These are phyloP conservation scores for Phainopepla nitens DNA, from an alignment of 2,113 vertebrate species.

Conservation along the genomic window DNA sequence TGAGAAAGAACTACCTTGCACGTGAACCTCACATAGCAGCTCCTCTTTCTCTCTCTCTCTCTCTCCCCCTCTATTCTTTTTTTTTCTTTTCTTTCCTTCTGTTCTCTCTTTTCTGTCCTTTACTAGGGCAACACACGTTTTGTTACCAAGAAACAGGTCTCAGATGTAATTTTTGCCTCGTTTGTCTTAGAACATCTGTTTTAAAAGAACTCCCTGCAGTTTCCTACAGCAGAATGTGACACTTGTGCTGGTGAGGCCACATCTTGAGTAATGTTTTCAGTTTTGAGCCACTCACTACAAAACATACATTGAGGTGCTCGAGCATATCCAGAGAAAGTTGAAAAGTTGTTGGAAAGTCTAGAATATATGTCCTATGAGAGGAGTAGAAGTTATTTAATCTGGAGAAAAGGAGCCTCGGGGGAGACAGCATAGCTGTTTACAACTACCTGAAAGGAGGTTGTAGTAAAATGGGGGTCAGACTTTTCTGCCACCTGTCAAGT, in stretches of 20 bases:
- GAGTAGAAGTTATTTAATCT: not conserved
- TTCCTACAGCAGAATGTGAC: rapidly evolving
- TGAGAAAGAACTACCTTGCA: not conserved
- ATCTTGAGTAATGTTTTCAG: not conserved
- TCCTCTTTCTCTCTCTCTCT: not conserved
- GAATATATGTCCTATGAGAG: not conserved
- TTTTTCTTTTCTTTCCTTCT: not conserved
- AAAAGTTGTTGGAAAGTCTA: not conserved
- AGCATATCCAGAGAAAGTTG: not conserved
- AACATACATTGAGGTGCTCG: not conserved
- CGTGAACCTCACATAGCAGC: not conserved
- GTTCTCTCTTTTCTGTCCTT: not conserved
- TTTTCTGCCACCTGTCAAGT: not conserved
- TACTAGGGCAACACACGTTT: rapidly evolving
- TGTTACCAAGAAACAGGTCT: not conserved
- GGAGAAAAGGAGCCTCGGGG: not conserved
- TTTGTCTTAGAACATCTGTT: not conserved
- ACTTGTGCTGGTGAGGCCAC: not conserved
- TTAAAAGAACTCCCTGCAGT: not conserved
- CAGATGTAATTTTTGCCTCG: rapidly evolving
- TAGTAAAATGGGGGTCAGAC: not conserved
- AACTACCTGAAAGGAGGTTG: not conserved
- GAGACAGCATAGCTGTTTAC: rapidly evolving
- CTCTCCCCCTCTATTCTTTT: no score
- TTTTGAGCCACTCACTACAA: not conserved